Conservation (phyloP, 2,113 vertebrate genomes). For the Butastur rufipennis region DNA sequence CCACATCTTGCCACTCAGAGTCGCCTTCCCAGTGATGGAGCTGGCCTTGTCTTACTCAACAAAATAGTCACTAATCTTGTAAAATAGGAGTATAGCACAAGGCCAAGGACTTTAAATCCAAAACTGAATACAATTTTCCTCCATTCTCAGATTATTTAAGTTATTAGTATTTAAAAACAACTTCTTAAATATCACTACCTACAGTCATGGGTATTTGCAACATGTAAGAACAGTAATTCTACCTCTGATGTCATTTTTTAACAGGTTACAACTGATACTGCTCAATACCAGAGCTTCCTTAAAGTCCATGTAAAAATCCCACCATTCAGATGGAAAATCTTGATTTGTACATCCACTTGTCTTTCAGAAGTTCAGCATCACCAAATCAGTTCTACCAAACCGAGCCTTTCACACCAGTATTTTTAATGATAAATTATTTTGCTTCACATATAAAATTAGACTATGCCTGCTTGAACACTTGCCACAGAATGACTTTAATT, state of each 20-base stretch:
- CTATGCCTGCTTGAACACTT: not conserved
- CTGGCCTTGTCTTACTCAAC: not conserved
- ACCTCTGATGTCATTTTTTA: not conserved
- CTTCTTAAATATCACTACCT: not conserved
- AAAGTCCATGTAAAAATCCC: not conserved
- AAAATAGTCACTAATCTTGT: not conserved
- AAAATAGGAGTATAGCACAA: not conserved
- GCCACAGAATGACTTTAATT: not conserved
- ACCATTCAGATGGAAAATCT: not conserved
- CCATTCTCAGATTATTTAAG: not conserved
- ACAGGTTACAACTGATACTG: not conserved
- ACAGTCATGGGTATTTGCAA: not conserved
- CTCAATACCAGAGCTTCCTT: not conserved
- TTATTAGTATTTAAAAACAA: not conserved
- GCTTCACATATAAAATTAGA: not conserved
- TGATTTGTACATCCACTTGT: not conserved
- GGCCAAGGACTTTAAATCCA: not conserved
- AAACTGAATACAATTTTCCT: not conserved
- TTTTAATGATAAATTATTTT: not conserved
- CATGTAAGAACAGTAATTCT: not conserved
- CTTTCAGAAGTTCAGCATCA: not conserved
- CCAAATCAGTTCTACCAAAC: not conserved
- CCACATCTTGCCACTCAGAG: not conserved
- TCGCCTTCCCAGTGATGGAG: not conserved
- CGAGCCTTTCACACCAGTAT: not conserved